Evolutionary conservation across 2,113 vertebrate genomes (phyloP), one percentile per base, ranked within the genome.

Genomic region (Meriones unguiculatus): DNA sequence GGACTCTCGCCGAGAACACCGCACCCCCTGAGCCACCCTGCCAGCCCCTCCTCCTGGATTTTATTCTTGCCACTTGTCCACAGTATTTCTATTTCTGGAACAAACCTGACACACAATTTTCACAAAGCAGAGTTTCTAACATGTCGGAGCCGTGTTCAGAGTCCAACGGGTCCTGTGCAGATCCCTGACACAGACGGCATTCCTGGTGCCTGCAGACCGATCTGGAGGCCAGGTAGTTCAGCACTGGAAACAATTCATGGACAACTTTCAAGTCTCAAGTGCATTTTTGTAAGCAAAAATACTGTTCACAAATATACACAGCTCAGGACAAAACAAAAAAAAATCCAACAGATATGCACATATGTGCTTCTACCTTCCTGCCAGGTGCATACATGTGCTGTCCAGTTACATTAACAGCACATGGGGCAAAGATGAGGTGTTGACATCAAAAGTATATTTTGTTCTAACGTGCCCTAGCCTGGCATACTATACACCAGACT

Each of bases 251-350:
- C 25, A 89, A 32, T 38, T 76, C 3, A 7, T 22, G 20, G 35
- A 75, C 35, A 87, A 69, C 20, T 35, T 32, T 67, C 8, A 32
- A 64, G 62, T 5, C 67, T 22, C 24, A 24, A 35, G 12, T 7
- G 85, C 10, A 87, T 84, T 12, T 96, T n/a, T 84, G 67, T 70
- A 89, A 95, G 87, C 22, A 92, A 88, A 52, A 77, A 32, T 22
- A 30, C 70, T 85, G 95, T 76, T 24, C 0, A 52, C 54, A 87
- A 87, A 86, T 69, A 72, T 24, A 64, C 72, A 86, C 54, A 65
- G 30, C 75, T 65, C 46, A 59, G 89, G 70, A 82, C 52, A 93
- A 94, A 77, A 64, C 41, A 41, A 87, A 57, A 46, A 46, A 46
- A 46, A 46, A 46, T 5, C 38, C 35, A 73, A 88, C 85, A 24